Evolutionary conservation across 2,113 vertebrate species (phyloP), one percentile per base, ranked within the genome.

Genomic region (Ophthalmolycus amberensis): DNA sequence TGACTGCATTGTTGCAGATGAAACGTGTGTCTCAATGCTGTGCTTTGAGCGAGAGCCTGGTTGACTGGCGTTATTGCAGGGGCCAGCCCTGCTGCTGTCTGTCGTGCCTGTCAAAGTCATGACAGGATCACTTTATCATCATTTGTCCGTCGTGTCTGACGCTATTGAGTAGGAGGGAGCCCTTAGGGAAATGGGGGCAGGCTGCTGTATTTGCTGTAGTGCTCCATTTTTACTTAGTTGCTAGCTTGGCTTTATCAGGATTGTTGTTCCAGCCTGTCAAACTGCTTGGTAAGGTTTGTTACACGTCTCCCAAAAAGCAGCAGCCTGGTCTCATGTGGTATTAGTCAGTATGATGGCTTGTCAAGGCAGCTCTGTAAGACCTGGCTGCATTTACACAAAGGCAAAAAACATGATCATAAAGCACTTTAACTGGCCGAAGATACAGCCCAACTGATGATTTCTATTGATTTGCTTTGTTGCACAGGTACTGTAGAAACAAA

Each of bases 81-180:
- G 93, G 95, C 95, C 93, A 82, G 85, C 83, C 83, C 87, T 78
- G 91, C 92, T 79, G 95, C 95, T 95, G 96, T 97, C 97, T 96
- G 94, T 94, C 95, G 94, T 93, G 94, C 96, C 96, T 94, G 95
- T 95, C 96, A 92, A 92, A 94, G 86, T 94, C 94, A 95, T 90
- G 90, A 94, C 93, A 95, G 95, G 93, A 96, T 96, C 97, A 97
- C 98, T 99, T 99, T 98, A 99, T 99, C 98, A 98, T 99, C 97
- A 95, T 99, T 98, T 98, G 97, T 98, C 97, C 95, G 95, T 92
- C 38, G 77, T 77, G 92, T 92, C 93, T 96, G 96, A 95, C 90
- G 91, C 95, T 88, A 90, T 90, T 90, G 90, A 92, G 90, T 90
- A 85, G 96, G 95, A 96, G 95, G 95, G 73, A 94, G 92, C 92